Base-by-base conservation (phyloP, 2,113 vertebrate species). In the Semnornis frantzii region DNA sequence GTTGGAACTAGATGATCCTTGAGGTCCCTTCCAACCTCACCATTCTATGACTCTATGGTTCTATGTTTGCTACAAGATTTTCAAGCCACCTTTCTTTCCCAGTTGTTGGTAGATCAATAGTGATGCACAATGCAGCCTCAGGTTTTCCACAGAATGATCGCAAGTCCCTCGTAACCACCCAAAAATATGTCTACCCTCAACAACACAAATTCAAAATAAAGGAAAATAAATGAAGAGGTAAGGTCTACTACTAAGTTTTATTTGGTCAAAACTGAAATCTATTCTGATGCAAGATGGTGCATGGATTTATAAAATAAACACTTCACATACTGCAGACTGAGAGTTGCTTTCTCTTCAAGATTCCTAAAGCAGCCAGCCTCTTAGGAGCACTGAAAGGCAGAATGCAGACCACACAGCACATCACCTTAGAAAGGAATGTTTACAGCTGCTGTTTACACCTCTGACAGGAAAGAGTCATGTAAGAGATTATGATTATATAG, bases 101-200 rank as follows among this genome's bases (percentile, higher is more conserved):
- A 59, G 28, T 59, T 71, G 57, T 87, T 85, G 76, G 55, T n/a
- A 92, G 64, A 87, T 85, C 87, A 89, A 92, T 66, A 94, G n/a
- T 20, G 68, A 87, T 82, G 63, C 63, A 91, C 27, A 34, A 20
- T 52, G 42, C 46, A 66, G 57, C 46, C 79, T 85, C 21, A 33
- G 24, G 42, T 89, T 18, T 57, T 89, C 69, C 37, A 83, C 73
- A 75, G 73, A 60, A 75, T 33, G 42, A 42, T 15, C 70, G 18
- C 34, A 85, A 74, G 28, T 66, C 37, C 62, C 15, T 84, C 77
- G 71, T 71, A 71, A 52, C 12, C 28, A 64, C 13, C 6, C 15
- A 37, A 87, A 94, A 83, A 28, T 50, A 39, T 46, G 16, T 39
- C 66, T 54, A 69, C 24, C 21, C 6, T 15, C 15, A 59, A 42